Evolutionary conservation across 2,113 vertebrate species (phyloP), one percentile per base, ranked within the genome.

Genomic region (Mormoops blainvillei): DNA sequence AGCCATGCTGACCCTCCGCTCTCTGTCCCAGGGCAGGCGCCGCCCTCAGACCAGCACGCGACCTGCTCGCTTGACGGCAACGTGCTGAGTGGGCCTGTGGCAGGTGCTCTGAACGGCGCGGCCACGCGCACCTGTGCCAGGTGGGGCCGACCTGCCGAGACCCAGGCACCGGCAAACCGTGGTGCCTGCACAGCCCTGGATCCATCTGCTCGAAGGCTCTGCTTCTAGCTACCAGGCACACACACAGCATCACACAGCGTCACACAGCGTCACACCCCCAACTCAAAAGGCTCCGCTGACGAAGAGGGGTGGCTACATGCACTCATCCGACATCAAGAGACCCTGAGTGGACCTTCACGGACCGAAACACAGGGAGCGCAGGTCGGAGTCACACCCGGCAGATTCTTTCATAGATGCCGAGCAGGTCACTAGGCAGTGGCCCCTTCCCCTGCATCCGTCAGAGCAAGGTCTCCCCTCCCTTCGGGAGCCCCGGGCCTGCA

Each of bases 341-440:
- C 3, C 33, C 31, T 1, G 31, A 20, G 70, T 4, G 18, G 28
- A 78, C 1, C 7, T 28, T 65, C 19, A 0, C 1, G 70, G 70
- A 33, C 31, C 1, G 9, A 41, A 50, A 48, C 45, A 16, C 13
- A 45, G 76, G 12, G 11, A 28, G 33, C 22, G 18, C 3, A 7
- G 48, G 58, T 20, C 13, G 4, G 38, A 45, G 18, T 1, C 24
- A 20, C 1, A 5, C 58, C 4, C 0, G 8, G 19, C 16, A 38
- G 38, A 0, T 14, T 3, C 19, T 10, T 24, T 38, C 33, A 0
- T 0, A 13, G 13, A 20, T 13, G 19, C 5, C n/a, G 10, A 4
- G 7, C 2, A 18, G 78, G 36, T 22, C 65, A 45, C 16, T 3
- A 7, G 31, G 4, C 19, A 0, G 3, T 0, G 22, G 5, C 33